These are phyloP conservation scores for Lophius piscatorius DNA, from an alignment of 2,113 vertebrate species.

Conservation along the genomic window DNA sequence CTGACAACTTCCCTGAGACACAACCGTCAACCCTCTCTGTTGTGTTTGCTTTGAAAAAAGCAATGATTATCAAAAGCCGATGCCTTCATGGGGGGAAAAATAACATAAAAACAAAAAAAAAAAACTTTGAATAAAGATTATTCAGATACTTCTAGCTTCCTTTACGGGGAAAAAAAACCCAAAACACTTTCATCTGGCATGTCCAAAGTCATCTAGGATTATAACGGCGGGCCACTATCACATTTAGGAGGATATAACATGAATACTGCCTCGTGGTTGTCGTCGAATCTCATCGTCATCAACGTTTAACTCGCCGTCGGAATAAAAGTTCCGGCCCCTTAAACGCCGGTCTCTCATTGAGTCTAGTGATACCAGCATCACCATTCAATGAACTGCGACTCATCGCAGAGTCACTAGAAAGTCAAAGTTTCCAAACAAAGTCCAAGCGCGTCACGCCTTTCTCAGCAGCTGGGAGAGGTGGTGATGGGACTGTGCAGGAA, in stretches of 20 bases:
- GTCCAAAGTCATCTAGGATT: conserved; percentile 13
- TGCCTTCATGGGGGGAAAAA: conserved; percentile 25
- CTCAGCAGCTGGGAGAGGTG: conserved; percentile 95
- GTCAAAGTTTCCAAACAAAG: conserved; percentile 16
- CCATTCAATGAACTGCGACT: conserved; percentile 15
- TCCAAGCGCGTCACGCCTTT: neutral
- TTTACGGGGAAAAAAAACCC: conserved; percentile 22
- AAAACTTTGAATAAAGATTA: conserved; percentile 42
- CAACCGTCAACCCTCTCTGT: conserved; percentile 41
- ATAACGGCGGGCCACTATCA: conserved; percentile 33
- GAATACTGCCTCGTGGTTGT: conserved; percentile 66
- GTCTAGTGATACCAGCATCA: conserved; percentile 60
- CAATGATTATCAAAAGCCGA: conserved; percentile 74
- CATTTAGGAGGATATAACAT: conserved; percentile 39
- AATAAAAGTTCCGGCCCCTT: too few species aligned
- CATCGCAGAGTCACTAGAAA: conserved; percentile 14
- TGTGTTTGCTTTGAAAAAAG: conserved; percentile 23
- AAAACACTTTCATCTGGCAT: conserved; percentile 10
- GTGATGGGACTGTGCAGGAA: conserved; percentile 98
- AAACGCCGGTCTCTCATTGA: conserved; percentile 3
- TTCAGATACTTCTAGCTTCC: conserved; percentile 30
- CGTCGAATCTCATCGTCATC: conserved; percentile 26
- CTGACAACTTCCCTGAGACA: conserved; percentile 70
- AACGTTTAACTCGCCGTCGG: too few species aligned
- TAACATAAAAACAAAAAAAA: too few species aligned